Evolutionary conservation across 37 sponge, comb jelly and placozoan genomes (phyloP), one percentile per base, ranked within the genome.

Genomic region (Geodia barretti): DNA sequence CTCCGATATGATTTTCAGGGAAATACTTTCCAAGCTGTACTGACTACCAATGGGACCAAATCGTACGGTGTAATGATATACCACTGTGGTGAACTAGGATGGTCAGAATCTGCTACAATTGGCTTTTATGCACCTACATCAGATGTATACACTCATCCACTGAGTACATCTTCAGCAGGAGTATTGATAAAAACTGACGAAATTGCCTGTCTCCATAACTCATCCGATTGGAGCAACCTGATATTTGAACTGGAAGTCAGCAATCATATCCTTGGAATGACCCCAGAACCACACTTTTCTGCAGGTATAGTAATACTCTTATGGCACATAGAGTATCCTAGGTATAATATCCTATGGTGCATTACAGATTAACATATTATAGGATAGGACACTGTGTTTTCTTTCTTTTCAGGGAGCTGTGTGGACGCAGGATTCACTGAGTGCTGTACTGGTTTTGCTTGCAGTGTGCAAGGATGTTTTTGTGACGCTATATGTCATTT

Each of bases 381-480:
- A n/a, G n/a, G n/a, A n/a, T n/a, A n/a, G n/a, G n/a, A n/a, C n/a
- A n/a, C n/a, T n/a, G n/a, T n/a, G n/a, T n/a, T n/a, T n/a, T n/a
- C n/a, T n/a, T n/a, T n/a, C n/a, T n/a, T n/a, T 17, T 47, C 0
- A 78, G 84, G 3, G n/a, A 42, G 70, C 4, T 85, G 86, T 72
- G 54, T 30, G 0, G 65, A 21, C 64, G 71, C 86, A 39, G 86
- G 79, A 19, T 78, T 72, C 79, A 70, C 63, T 21, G 43, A 4
- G n/a, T 85, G 86, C 72, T 85, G 86, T 67, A 19, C 47, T 1
- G 54, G 19, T n/a, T 74, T 29, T 35, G 64, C 39, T 29, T 83
- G 84, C 30, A 47, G 67, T 59, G 84, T 74, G 7, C 4, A 17
- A 14, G n/a, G 59, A 54, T 83, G 84, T 54, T 68, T 37, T 0